Conservation (phyloP, 1,140 invertebrate species). For the Ptiloglossa arizonensis region DNA sequence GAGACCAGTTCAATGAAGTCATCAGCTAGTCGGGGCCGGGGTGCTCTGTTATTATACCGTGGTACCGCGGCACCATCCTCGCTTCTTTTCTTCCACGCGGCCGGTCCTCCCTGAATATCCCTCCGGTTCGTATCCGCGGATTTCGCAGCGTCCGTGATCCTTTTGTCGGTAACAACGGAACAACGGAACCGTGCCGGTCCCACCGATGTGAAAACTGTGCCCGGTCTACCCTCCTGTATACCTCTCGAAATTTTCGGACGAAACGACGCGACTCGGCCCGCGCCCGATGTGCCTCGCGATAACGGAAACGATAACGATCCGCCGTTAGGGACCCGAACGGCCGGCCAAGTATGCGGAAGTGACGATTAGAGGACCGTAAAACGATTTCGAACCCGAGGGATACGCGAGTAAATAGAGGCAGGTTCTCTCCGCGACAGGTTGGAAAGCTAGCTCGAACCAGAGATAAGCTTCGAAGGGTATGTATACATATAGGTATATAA, state of each 20-base stretch:
- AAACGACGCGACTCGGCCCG: background rate
- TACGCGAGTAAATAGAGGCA: conserved; percentile 60
- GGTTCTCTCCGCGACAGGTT: conserved; percentile 61
- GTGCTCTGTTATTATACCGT: conserved; percentile 80
- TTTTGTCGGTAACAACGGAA: too few species aligned
- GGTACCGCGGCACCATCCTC: conserved; percentile 78
- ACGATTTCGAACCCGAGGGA: conserved; percentile 51
- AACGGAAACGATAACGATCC: conserved; percentile 27
- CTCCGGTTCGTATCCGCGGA: conserved; percentile 34
- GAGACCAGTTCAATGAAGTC: conserved; percentile 80
- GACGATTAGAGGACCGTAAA: conserved; percentile 60
- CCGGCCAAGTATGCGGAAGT: conserved; percentile 54
- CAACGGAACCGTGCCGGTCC: too few species aligned
- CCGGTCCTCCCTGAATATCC: conserved; percentile 21
- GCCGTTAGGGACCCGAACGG: background rate
- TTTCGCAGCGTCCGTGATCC: background rate
- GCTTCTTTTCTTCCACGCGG: conserved; percentile 48
- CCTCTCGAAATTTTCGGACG: background rate
- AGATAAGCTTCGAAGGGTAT: conserved; percentile 57
- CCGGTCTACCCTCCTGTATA: background rate
- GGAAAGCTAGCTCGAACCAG: conserved; percentile 39
- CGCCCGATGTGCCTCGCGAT: conserved; percentile 41
- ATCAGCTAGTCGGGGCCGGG: conserved; percentile 78
- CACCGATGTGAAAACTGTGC: background rate
- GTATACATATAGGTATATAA: conserved; percentile 27